phyloP scores from a whole-genome alignment of 2,113 vertebrate genomes.

The Vanacampus margaritifer region DNA sequence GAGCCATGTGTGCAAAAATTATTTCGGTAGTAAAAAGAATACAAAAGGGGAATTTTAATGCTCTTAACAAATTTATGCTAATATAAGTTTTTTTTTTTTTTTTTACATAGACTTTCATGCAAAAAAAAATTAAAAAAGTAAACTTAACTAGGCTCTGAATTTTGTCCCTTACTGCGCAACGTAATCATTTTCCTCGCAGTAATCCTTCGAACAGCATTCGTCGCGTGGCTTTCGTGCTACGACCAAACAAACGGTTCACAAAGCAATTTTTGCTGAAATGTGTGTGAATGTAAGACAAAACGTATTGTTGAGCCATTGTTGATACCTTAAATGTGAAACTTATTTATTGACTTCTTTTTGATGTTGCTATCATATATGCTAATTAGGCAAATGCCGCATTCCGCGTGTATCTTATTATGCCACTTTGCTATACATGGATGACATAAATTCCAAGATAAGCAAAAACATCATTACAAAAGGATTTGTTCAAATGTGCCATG shows the following conservation, averaged over 20 bases:
- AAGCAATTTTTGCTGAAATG: slow-evolving; percentile 30
- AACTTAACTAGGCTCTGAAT: neutral
- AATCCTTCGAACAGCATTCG: neutral
- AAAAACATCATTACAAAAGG: neutral
- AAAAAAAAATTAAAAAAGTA: no score
- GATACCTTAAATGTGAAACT: slow-evolving; percentile 44
- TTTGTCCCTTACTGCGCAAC: neutral
- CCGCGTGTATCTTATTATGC: slow-evolving; percentile 54
- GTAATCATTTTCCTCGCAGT: neutral
- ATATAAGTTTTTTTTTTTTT: neutral
- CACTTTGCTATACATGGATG: slow-evolving; percentile 41
- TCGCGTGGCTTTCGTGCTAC: neutral
- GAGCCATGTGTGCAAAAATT: neutral
- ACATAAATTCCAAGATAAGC: neutral
- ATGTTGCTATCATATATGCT: slow-evolving; percentile 52
- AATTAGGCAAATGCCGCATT: slow-evolving; percentile 35
- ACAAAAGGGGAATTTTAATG: neutral
- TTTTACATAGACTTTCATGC: no score
- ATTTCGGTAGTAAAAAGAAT: no score
- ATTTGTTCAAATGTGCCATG: neutral
- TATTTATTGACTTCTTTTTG: slow-evolving; percentile 53
- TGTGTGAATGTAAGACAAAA: slow-evolving; percentile 55
- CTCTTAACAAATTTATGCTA: no score
- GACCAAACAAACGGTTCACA: neutral
- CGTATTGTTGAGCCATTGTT: slow-evolving; percentile 49